Base-by-base conservation (phyloP, 2,113 vertebrate species). In the Sinocyclocheilus grahami region DNA sequence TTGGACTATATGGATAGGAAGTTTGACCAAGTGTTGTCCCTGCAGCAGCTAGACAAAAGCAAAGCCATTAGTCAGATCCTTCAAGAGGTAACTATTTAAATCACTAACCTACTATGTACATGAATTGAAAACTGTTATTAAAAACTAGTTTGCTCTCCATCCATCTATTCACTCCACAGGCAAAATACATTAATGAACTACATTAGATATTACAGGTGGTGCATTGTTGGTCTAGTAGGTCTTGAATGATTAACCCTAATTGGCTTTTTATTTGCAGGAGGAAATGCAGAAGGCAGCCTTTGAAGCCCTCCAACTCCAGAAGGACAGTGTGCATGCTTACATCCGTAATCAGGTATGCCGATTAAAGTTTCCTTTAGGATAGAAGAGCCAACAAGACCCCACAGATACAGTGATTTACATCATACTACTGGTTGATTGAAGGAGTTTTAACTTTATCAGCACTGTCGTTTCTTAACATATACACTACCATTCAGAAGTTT, bases 231-330 rank as follows among this genome's bases (percentile, higher is more conserved):
- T 4, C 27, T 27, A 24, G 4, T 20, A 39, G 10, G 16, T 12
- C 9, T 8, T 5, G 48, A 60, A 27, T 62, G 2, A 37, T 58
- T 5, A 78, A 72, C 53, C 18, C 1, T 75, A 24, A 79, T n/a
- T 65, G 18, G 20, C 51, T 78, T 77, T 24, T 87, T 22, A 78
- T 55, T 71, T 78, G n/a, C 91, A 99, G 98, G 97, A 96, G 33
- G 95, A 96, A 87, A 97, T 99, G 94, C 98, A 99, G 95, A 99
- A 97, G 91, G 95, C 95, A 2, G 98, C 97, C 0, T 99, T 99
- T n/a, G 96, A 99, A 94, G 97, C 96, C 5, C 94, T 99, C 67
- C 98, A 98, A 90, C 93, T 98, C 87, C 97, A 99, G 93, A 96
- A 95, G 77, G 98, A 99, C 75, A 93, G 96, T 3, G 96, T 97